Conservation (phyloP, 2,888 invertebrate genomes). For the Leuctra nigra region DNA sequence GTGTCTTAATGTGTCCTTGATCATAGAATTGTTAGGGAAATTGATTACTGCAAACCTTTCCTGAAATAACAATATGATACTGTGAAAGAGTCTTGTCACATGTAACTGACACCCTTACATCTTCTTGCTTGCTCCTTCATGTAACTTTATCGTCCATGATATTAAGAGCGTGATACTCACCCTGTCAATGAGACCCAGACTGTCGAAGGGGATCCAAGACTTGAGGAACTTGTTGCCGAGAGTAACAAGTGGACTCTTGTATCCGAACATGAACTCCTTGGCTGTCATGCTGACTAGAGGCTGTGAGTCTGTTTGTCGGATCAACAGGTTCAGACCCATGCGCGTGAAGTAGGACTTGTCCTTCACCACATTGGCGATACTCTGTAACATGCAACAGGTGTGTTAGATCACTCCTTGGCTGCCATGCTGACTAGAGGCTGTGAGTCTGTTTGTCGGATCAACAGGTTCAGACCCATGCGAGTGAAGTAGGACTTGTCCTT, state of each 20-base stretch:
- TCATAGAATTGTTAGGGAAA: too few species aligned
- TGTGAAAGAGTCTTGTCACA: too few species aligned
- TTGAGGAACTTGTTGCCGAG: conserved; percentile 77
- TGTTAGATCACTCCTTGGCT: conserved; percentile 73
- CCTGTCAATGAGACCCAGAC: conserved; percentile 80
- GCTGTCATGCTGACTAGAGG: conserved; percentile 77
- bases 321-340: conserved; percentile 62
- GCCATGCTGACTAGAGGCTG: conserved; percentile 72
- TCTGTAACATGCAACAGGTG: too few species aligned
- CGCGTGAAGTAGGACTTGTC: conserved; percentile 57
- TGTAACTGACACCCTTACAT: too few species aligned
- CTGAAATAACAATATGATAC: too few species aligned
- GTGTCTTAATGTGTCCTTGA: too few species aligned
- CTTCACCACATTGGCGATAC: conserved; percentile 71
- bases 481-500: conserved; percentile 57
- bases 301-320: conserved; percentile 57
- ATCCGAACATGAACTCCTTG: conserved; percentile 84
- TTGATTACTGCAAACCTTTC: too few species aligned
- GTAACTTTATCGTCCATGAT: too few species aligned
- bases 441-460: conserved; percentile 60
- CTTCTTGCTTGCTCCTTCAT: too few species aligned
- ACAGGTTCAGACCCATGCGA: conserved; percentile 59
- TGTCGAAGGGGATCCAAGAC: conserved; percentile 79
- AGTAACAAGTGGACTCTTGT: conserved; percentile 71
- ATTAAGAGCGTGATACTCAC: conserved; percentile 47